A percentile compares a stretch with the other conserved stretches of the same genome.
Evolutionary conservation across 2,113 vertebrate species (phyloP).

Genomic region (Microcebus lehilahytsara): DNA sequence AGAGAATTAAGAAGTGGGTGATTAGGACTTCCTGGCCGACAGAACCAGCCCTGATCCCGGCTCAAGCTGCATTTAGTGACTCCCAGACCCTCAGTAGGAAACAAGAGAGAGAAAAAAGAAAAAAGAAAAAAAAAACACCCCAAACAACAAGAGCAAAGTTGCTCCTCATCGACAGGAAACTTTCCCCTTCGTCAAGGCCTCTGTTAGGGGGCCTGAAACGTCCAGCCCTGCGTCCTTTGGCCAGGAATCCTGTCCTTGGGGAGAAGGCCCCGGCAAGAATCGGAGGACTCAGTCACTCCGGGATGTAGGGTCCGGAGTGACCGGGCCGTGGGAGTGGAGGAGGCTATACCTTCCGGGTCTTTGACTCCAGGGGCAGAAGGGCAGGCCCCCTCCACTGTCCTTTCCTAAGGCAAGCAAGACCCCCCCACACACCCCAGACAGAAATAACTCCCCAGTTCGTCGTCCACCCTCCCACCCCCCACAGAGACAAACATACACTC

Average conservation of each 20-base stretch:
- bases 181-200: conserved; percentile 72
- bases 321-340: neutral
- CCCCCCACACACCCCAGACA: neutral
- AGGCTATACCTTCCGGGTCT: conserved; percentile 17
- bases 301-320: conserved; percentile 20
- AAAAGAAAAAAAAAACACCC: neutral
- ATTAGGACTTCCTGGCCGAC: conserved; percentile 77
- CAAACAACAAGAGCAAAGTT: conserved; percentile 53
- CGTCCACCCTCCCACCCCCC: neutral
- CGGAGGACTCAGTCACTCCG: neutral
- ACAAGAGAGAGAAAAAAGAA: neutral
- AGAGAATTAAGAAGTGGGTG: conserved; percentile 80
- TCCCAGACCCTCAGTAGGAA: conserved; percentile 68
- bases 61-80: conserved; percentile 70
- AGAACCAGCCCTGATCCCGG: conserved; percentile 75
- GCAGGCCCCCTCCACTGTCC: conserved; percentile 46
- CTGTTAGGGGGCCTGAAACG: conserved; percentile 47
- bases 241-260: conserved; percentile 64
- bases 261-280: conserved; percentile 59
- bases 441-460: conserved; percentile 19
- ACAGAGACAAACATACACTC: conserved; percentile 44
- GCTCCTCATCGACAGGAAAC: conserved; percentile 65
- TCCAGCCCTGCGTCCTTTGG: conserved; percentile 41
- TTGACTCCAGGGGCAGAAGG: neutral
- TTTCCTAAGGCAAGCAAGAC: conserved; percentile 44